These are phyloP conservation scores for Calosoma granatense DNA, from an alignment of 1,140 invertebrate genomes.

Conservation along the genomic window DNA sequence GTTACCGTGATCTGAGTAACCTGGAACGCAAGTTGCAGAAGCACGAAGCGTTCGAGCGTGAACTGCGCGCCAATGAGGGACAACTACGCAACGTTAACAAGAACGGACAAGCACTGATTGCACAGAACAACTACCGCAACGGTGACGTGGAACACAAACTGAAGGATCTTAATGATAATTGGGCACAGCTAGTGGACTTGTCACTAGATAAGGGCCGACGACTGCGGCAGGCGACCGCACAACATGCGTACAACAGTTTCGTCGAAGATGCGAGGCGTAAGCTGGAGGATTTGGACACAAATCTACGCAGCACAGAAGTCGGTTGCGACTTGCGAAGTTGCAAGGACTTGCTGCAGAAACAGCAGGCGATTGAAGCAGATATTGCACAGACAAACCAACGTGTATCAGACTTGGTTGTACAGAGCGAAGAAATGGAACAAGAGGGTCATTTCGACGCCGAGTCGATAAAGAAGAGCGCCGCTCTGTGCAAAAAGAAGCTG, in stretches of 20 bases:
- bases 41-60: slow-evolving; percentile 95
- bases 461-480: slow-evolving; percentile 70
- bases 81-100: slow-evolving; percentile 77
- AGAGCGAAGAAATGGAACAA: slow-evolving; percentile 80
- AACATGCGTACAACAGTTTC: slow-evolving; percentile 65
- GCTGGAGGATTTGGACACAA: slow-evolving; percentile 64
- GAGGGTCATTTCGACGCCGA: slow-evolving; percentile 89
- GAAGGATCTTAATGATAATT: slow-evolving; percentile 58
- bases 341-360: slow-evolving; percentile 78
- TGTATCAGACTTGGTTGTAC: slow-evolving; percentile 61
- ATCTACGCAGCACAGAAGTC: slow-evolving; percentile 68
- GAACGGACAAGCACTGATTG: slow-evolving; percentile 57
- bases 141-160: slow-evolving; percentile 55
- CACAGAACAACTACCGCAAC: slow-evolving; percentile 57
- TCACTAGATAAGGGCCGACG: slow-evolving; percentile 79
- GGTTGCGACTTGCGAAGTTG: slow-evolving; percentile 80
- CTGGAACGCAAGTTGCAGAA: slow-evolving; percentile 91
- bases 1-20: slow-evolving; percentile 84
- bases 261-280: slow-evolving; percentile 73
- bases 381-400: slow-evolving; percentile 66
- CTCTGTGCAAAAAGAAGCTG: slow-evolving; percentile 57
- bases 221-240: slow-evolving; percentile 63
- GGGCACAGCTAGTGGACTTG: slow-evolving; percentile 55
- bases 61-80: slow-evolving; percentile 84
- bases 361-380: slow-evolving; percentile 73